A percentile compares a stretch with the other conserved stretches of the same genome.
Evolutionary conservation across 2,888 invertebrate species (phyloP).

Genomic region (Perdita meconis): DNA sequence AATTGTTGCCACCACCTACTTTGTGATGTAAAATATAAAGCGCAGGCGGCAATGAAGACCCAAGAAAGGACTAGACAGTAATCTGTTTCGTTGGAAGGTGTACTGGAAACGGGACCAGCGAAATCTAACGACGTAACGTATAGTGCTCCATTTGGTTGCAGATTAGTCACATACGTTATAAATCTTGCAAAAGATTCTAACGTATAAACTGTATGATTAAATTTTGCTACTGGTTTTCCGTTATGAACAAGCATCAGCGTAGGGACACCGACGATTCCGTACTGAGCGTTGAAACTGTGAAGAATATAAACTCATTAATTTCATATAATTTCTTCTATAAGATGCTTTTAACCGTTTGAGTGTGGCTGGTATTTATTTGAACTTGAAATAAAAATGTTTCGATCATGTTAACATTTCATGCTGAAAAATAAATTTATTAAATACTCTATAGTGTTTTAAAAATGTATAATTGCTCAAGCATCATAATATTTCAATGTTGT

Average conservation of each 20-base stretch:
- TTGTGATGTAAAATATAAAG: constrained; percentile 90
- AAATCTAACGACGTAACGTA: constrained; percentile 91
- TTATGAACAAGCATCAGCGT: constrained; percentile 95
- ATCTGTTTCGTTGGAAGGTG: constrained; percentile 91
- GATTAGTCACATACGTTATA: constrained; percentile 90
- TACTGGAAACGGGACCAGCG: constrained; percentile 91
- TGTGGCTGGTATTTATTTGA: no score
- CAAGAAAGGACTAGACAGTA: constrained; percentile 93
- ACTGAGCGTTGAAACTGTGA: constrained; percentile 92
- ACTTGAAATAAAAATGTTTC: no score
- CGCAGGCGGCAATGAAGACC: constrained; percentile 92
- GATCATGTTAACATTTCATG: not conserved
- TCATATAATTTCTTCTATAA: no score
- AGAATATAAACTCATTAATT: not conserved
- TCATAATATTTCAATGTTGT: no score
- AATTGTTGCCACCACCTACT: constrained; percentile 92
- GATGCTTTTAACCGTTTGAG: no score
- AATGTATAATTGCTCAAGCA: no score
- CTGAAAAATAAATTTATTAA: no score
- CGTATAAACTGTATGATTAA: constrained; percentile 92
- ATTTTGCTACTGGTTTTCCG: constrained; percentile 93
- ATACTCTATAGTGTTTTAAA: no score
- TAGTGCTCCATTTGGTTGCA: constrained; percentile 87
- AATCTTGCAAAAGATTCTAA: constrained; percentile 92
- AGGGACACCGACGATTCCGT: constrained; percentile 96